Conservation (phyloP, 2,113 vertebrate genomes). For the Bubo scandiacus region DNA sequence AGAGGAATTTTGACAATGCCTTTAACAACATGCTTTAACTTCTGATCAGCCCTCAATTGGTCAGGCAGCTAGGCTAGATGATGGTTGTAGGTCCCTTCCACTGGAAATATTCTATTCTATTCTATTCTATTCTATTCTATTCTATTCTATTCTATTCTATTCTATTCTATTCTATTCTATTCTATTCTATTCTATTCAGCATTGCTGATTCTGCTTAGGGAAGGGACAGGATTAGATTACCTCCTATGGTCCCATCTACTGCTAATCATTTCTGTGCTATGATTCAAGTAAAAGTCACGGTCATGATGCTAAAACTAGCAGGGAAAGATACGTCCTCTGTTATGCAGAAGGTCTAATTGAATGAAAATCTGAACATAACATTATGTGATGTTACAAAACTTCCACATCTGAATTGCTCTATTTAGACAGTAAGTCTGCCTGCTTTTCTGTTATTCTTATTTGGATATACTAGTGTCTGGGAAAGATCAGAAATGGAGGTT, state of each 20-base stretch:
- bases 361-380: neutral
- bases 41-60: neutral
- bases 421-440: neutral
- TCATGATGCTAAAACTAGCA: neutral
- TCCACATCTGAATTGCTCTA: neutral
- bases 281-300: neutral
- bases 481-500: constrained; percentile 34
- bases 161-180: neutral
- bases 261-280: neutral
- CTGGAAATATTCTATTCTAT: no score
- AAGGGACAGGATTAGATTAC: neutral
- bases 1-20: neutral
- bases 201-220: neutral
- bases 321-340: neutral
- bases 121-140: neutral
- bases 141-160: neutral
- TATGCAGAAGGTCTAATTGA: neutral
- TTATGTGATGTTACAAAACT: neutral
- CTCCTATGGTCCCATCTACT: neutral
- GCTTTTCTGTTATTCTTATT: neutral
- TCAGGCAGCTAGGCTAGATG: neutral
- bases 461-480: neutral
- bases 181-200: neutral
- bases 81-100: neutral
- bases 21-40: neutral